Percentiles rank a stretch among this genome's conserved stretches.
Evolutionary conservation across 2,888 invertebrate species (phyloP).

Genomic region (Amphipyra berbera): DNA sequence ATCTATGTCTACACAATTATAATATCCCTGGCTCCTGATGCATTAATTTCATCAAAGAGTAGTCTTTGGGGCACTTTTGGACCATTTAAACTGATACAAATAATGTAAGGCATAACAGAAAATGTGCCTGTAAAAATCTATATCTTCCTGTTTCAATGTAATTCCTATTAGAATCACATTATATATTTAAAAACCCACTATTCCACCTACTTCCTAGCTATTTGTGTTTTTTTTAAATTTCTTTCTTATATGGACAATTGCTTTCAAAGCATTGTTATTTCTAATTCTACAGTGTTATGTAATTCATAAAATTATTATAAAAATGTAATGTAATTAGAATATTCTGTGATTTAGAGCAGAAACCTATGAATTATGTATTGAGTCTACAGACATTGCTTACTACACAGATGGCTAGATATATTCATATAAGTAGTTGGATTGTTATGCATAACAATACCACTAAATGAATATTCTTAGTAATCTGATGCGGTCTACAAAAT

Average conservation of each 20-base stretch:
- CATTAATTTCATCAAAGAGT: neutral
- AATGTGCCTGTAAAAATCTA: slow-evolving; percentile 3
- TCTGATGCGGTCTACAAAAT: neutral
- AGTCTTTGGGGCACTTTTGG: neutral
- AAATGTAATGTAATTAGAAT: slow-evolving; percentile 24
- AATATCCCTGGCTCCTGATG: slow-evolving; percentile 1
- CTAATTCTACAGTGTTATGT: neutral
- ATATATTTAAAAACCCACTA: neutral
- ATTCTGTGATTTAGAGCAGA: slow-evolving; percentile 21
- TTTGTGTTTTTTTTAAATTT: neutral
- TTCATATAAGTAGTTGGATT: slow-evolving; percentile 10
- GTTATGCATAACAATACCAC: slow-evolving; percentile 17
- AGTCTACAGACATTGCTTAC: neutral
- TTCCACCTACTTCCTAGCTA: neutral
- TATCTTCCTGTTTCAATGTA: neutral
- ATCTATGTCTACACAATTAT: neutral
- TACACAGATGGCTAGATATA: slow-evolving; percentile 19
- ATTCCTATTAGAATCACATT: slow-evolving; percentile 4
- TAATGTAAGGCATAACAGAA: slow-evolving; percentile 20
- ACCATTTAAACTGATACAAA: neutral
- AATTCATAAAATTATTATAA: neutral
- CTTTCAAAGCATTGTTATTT: neutral
- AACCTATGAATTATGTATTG: slow-evolving; percentile 44
- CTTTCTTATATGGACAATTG: neutral
- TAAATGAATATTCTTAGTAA: neutral